Base-by-base conservation (phyloP, 2,888 invertebrate species). In the Leptura quadrifasciata region DNA sequence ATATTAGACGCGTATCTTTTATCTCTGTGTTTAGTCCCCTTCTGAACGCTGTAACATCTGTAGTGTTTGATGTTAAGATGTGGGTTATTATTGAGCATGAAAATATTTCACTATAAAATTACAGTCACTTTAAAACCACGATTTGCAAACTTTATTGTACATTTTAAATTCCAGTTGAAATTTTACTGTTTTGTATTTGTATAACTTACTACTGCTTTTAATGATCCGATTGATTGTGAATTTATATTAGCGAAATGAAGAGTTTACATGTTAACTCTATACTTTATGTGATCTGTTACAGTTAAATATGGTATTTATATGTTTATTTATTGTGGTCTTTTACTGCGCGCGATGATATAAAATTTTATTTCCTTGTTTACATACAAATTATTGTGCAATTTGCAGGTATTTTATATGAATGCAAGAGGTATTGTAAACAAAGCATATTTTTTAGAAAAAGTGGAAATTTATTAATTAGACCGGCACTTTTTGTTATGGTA, bases 311-410 rank as follows among this genome's bases (percentile, higher is more conserved):
- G 20, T 65, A 72, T 79, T 75, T 75, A 75, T 70, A 69, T 75
- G 75, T 76, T 73, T 76, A 79, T 79, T 79, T 79, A 76, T 75
- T 72, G 72, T 75, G 75, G 72, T 67, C 72, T 72, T 79, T 79
- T 77, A 76, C 71, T 21, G 65, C 74, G 65, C 64, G 20, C 65
- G 18, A 65, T 65, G 47, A 65, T 24, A 47, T 64, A 47, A 65
- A 63, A 63, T 73, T 76, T 79, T 75, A 76, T 77, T 75, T 70
- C 55, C 75, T 67, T 71, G 72, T 75, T 77, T 77, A 75, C 76
- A 73, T 47, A 65, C 52, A 65, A 47, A 47, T 39, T 47, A 47
- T 47, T 15, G 5, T n/a, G 47, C 47, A 47, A n/a, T 47, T 47
- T 47, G 47, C 17, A 2, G 47, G n/a, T n/a, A n/a, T 47, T 47